Base-by-base conservation (phyloP, 2,113 vertebrate species). In the Lophotis ruficrista region DNA sequence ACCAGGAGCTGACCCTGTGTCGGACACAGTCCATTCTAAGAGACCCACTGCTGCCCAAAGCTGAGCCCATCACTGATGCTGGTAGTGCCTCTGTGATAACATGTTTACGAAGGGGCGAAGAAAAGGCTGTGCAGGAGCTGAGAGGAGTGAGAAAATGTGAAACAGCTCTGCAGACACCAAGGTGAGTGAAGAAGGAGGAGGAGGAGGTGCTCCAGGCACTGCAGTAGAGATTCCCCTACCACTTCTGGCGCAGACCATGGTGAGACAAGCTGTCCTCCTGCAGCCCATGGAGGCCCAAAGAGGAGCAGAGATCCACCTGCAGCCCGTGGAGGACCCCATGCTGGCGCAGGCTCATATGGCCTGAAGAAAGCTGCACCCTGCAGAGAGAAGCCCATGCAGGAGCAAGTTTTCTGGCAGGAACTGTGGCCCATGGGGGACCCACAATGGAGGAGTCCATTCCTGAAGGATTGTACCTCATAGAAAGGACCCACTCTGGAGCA, bases 231-330 rank as follows among this genome's bases (percentile, higher is more conserved):
- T 61, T 70, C 37, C 15, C 19, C 51, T 41, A 70, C 33, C 62
- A 35, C 58, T 9, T 9, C 18, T 4, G 5, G 20, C 14, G 60
- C 54, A 70, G 70, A 27, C 25, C 18, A 2, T 25, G 22, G 17
- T 66, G 61, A 83, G 0, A 3, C 7, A 62, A 20, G 23, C 4
- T 79, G 30, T 17, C 6, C 23, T 20, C 9, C 23, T 66, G 15
- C 5, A 48, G 47, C 21, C 10, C 23, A 24, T 1, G 3, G 14
- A 78, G 47, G 15, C 8, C 8, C 3, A 7, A 5, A 6, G 18
- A 12, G 41, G n/a, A 75, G n/a, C 18, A 88, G 21, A 50, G 23
- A 12, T 27, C 21, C 51, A 43, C 30, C 60, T 57, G 23, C 41
- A 90, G 37, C 37, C 0, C 12, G 0, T 18, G 41, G 21, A 73